phyloP scores from a whole-genome alignment of 2,113 vertebrate genomes.

The Pachyramphus minor region DNA sequence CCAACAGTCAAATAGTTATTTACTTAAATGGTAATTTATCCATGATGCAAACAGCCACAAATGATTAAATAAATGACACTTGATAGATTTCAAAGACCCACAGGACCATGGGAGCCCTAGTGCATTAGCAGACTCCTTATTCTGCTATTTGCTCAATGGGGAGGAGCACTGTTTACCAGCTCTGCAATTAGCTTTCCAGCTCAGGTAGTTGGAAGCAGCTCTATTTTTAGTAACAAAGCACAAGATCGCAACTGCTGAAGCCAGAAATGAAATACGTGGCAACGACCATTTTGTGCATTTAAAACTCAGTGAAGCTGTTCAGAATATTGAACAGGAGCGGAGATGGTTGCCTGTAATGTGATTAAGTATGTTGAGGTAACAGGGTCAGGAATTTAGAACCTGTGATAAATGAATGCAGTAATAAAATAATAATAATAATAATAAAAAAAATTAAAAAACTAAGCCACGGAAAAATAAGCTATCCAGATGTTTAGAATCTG shows the following conservation, averaged over 20 bases:
- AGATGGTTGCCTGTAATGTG: neutral
- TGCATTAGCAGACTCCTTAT: constrained; percentile 34
- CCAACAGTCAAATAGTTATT: constrained; percentile 30
- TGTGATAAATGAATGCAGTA: neutral
- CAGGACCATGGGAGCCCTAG: neutral
- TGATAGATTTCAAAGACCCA: constrained; percentile 36
- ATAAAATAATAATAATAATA: neutral
- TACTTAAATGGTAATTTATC: constrained; percentile 34
- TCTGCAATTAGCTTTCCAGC: constrained; percentile 54
- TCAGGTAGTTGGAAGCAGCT: constrained; percentile 55
- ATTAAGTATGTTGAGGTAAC: neutral
- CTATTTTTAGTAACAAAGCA: constrained; percentile 63
- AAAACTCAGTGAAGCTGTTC: constrained; percentile 7
- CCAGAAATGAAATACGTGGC: constrained; percentile 29
- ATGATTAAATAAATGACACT: constrained; percentile 55
- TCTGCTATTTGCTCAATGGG: constrained; percentile 41
- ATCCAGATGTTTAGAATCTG: neutral
- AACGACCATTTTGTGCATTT: constrained; percentile 53
- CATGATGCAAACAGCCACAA: neutral
- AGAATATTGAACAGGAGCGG: neutral
- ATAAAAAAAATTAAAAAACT: neutral
- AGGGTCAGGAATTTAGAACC: neutral
- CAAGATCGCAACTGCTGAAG: neutral
- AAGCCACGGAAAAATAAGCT: neutral
- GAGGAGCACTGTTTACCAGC: constrained; percentile 48